Conservation (phyloP, 1,140 invertebrate species). For the Xylocopa sonorina region DNA sequence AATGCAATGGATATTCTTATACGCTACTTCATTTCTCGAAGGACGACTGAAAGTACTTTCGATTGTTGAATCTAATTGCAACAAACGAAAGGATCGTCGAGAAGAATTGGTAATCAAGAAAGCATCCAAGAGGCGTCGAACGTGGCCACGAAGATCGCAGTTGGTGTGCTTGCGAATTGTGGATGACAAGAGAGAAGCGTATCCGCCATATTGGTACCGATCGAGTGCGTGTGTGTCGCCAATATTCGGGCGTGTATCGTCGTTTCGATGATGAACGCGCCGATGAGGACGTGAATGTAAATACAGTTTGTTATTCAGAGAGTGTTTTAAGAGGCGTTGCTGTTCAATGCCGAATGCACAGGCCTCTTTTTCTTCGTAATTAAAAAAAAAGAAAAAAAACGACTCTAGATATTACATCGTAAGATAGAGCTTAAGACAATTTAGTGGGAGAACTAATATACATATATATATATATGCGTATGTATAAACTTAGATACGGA, state of each 20-base stretch:
- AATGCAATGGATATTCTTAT: too few species aligned
- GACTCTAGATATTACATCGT: constrained; percentile 19
- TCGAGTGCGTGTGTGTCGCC: constrained; percentile 17
- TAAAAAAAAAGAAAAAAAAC: too few species aligned
- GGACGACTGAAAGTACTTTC: too few species aligned
- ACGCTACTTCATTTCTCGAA: too few species aligned
- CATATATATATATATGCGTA: neutral
- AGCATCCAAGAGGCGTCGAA: neutral
- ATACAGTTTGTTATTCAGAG: constrained; percentile 79
- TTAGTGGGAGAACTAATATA: constrained; percentile 41
- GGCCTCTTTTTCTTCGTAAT: constrained; percentile 34
- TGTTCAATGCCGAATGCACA: constrained; percentile 39
- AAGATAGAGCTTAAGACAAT: constrained; percentile 44
- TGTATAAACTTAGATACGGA: constrained; percentile 2
- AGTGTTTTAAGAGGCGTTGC: constrained; percentile 42
- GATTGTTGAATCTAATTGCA: too few species aligned
- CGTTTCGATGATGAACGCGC: constrained; percentile 70
- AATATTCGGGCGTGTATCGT: constrained; percentile 57
- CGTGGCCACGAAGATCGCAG: neutral
- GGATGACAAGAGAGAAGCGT: neutral
- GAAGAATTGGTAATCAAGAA: neutral
- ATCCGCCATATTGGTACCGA: constrained; percentile 53
- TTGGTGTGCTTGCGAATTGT: constrained; percentile 26
- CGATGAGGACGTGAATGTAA: constrained; percentile 72
- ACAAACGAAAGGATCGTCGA: neutral